Evolutionary conservation across 2,113 vertebrate genomes (phyloP).

Genomic region (Notarius quadriscutis): DNA sequence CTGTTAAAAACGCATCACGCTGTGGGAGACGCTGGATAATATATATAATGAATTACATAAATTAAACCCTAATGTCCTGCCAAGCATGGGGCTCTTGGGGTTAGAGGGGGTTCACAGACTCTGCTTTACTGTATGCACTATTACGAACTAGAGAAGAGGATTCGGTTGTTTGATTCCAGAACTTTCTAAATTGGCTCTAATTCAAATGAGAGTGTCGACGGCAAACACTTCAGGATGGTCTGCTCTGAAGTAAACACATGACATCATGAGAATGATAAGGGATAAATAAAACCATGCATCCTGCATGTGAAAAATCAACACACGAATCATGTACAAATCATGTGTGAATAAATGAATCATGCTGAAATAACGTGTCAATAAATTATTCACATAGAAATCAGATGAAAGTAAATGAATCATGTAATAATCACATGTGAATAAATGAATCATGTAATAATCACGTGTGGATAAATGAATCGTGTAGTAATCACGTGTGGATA

Average conservation of each 20-base stretch:
- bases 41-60: constrained; percentile 53
- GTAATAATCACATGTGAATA: background rate
- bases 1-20: constrained; percentile 56
- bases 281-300: background rate
- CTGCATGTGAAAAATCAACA: background rate
- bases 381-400: too few relatives aligned
- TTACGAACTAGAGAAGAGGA: background rate
- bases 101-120: background rate
- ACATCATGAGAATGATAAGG: background rate
- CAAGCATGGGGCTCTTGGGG: background rate
- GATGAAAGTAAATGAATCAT: background rate
- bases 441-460: background rate
- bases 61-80: constrained; percentile 39
- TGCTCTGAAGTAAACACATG: background rate
- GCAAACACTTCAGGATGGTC: background rate
- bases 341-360: too few relatives aligned
- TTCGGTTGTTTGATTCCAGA: background rate
- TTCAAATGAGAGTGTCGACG: background rate
- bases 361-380: too few relatives aligned
- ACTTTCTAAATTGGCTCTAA: background rate
- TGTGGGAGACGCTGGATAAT: constrained; percentile 32
- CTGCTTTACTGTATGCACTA: background rate
- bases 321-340: too few relatives aligned
- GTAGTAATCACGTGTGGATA: background rate
- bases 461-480: background rate